phyloP scores from a whole-genome alignment of 2,888 invertebrate species.

The Pasiphila rectangulata region DNA sequence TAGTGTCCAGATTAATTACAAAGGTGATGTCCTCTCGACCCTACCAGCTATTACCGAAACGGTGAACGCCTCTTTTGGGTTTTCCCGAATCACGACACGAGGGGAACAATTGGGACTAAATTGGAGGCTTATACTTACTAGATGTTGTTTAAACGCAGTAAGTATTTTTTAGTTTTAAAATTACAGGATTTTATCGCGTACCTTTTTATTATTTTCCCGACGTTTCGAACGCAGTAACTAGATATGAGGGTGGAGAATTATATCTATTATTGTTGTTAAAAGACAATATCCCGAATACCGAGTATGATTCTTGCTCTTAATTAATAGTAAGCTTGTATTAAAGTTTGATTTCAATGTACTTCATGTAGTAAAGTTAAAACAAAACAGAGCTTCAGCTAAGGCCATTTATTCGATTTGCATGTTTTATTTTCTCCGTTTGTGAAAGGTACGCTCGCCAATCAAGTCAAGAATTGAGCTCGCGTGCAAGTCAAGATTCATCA shows the following conservation, averaged over 20 bases:
- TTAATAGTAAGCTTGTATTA: too few relatives aligned
- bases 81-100: slow-evolving; percentile 68
- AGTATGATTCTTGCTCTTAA: too few relatives aligned
- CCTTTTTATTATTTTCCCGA: too few relatives aligned
- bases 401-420: slow-evolving; percentile 9
- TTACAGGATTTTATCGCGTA: too few relatives aligned
- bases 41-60: slow-evolving; percentile 60
- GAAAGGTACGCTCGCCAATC: slow-evolving; percentile 32
- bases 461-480: slow-evolving; percentile 48
- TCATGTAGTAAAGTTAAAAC: too few relatives aligned
- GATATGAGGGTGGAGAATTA: too few relatives aligned
- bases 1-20: slow-evolving; percentile 63
- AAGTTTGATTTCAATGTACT: too few relatives aligned
- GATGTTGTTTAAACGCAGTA: too few relatives aligned
- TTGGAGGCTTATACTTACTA: slow-evolving; percentile 63
- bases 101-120: slow-evolving; percentile 78
- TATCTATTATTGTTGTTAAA: too few relatives aligned
- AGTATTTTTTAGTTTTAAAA: too few relatives aligned
- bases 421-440: slow-evolving; percentile 22
- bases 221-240: too few relatives aligned
- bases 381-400: background rate
- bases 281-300: too few relatives aligned
- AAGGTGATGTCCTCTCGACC: slow-evolving; percentile 67
- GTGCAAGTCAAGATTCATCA: slow-evolving; percentile 60
- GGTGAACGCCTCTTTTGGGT: slow-evolving; percentile 72